Base-by-base conservation (phyloP, 2,113 vertebrate species). In the Diadophis punctatus region DNA sequence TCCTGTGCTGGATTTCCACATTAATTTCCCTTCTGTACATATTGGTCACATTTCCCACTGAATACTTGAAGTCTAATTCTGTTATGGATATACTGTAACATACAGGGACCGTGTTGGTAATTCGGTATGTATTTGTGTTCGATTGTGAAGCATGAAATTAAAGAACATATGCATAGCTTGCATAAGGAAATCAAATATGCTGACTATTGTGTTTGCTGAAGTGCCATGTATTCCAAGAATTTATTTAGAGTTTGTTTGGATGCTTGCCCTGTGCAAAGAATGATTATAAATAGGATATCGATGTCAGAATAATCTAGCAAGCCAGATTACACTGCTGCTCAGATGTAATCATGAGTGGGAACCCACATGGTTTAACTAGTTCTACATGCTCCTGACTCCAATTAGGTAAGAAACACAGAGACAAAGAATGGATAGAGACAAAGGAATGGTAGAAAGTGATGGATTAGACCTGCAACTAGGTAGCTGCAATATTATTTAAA, bases 121-220 rank as follows among this genome's bases (percentile, higher is more conserved):
- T 93, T 94, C 89, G 53, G 63, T 91, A 89, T 74, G 46, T 85
- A 89, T 91, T 92, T 92, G 91, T 90, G 51, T 93, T 91, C 85
- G 88, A 80, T 92, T 88, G 12, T 53, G 92, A 74, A 93, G 55
- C 90, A 94, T 94, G 90, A 94, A 95, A 95, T 93, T 55, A 94
- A 91, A 95, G 80, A n/a, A 3, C 18, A 5, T 94, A 91, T 95
- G 95, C 63, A 95, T 93, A 88, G 86, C 85, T 94, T n/a, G 30
- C 80, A 5, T 0, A 2, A 89, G 43, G 91, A 93, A 95, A 95
- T 94, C 34, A 93, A 93, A 86, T 6, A 27, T 92, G 25, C 89
- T 80, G 94, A 91, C 0, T 55, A 92, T 89, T 0, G 1, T 94
- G 43, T 89, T 93, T 94, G 74, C 4, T 90, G 53, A 95, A 92